Base-by-base conservation (phyloP, 2,113 vertebrate species). In the Cercocebus atys region DNA sequence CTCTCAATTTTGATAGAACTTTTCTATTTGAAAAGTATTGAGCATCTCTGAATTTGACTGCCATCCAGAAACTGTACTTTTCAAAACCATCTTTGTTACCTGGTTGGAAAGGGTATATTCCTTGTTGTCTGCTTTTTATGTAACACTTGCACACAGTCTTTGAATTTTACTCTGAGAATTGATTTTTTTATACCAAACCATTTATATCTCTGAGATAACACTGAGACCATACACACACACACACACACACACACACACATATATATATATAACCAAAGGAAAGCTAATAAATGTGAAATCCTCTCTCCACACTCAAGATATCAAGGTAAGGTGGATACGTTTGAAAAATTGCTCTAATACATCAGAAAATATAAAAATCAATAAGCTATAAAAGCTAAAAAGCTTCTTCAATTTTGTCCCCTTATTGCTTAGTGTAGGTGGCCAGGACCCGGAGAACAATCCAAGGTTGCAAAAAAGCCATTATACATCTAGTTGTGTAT, bases 341-440 rank as follows among this genome's bases (percentile, higher is more conserved):
- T 99, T 99, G 98, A 99, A 99, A 99, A 99, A 99, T 98, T 98
- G 98, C 98, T 98, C 97, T 98, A 98, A 99, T 98, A 98, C 94
- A 97, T 98, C 98, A 98, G 98, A 99, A 99, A 99, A 99, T 98
- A 98, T 95, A 98, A 98, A 99, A 99, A 99, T 99, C 99, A 99
- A 99, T 99, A 99, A 98, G 97, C 97, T 98, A 98, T 98, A 99
- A 99, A 98, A 98, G 96, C 98, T 98, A 98, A 98, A 99, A 99
- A 97, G 95, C 98, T 98, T 97, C 98, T 99, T 98, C 98, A 98
- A 97, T 99, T 99, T 98, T 98, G 97, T 98, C 85, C 94, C 76
- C 87, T 98, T 99, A 98, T 98, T 98, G 92, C 96, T 97, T 97
- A 97, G 85, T 66, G 75, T 98, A 98, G 98, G 98, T 98, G 98